These are phyloP conservation scores for Mongoloraphidia duomilia DNA, from an alignment of 2,888 invertebrate species.

Conservation along the genomic window DNA sequence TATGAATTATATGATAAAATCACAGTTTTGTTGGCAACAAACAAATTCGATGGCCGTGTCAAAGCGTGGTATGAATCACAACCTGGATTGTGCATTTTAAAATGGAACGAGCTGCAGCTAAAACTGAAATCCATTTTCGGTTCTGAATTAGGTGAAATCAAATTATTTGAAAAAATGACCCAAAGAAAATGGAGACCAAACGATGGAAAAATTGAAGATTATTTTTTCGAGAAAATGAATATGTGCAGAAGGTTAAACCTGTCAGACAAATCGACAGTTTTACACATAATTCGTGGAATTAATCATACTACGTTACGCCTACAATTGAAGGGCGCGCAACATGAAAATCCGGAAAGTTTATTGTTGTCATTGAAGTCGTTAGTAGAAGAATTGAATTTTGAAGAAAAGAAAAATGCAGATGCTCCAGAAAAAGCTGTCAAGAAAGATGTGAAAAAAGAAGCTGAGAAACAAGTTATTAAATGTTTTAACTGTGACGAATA, in stretches of 20 bases:
- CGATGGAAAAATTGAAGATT: not conserved
- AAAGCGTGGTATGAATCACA: not conserved
- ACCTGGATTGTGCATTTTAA: not conserved
- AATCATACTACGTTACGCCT: not conserved
- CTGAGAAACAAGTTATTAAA: not conserved
- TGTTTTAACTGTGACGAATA: not conserved
- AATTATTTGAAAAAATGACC: not conserved
- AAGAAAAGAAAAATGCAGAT: not conserved
- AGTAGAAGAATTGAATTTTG: not conserved
- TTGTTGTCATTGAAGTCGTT: not conserved
- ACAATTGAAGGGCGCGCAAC: not conserved
- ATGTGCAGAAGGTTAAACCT: not conserved
- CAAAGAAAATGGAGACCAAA: not conserved
- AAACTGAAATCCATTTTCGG: not conserved
- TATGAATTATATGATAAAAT: not conserved
- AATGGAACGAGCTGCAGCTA: not conserved
- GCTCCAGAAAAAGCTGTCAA: not conserved
- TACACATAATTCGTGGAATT: not conserved
- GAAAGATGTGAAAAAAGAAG: not conserved
- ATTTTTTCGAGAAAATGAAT: not conserved
- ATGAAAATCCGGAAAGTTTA: not conserved
- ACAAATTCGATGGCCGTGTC: not conserved
- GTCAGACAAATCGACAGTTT: not conserved
- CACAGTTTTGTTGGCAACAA: not conserved
- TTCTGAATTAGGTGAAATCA: not conserved